Conservation (phyloP, 2,888 invertebrate genomes). For the Rhopalosiphum nymphaeae region DNA sequence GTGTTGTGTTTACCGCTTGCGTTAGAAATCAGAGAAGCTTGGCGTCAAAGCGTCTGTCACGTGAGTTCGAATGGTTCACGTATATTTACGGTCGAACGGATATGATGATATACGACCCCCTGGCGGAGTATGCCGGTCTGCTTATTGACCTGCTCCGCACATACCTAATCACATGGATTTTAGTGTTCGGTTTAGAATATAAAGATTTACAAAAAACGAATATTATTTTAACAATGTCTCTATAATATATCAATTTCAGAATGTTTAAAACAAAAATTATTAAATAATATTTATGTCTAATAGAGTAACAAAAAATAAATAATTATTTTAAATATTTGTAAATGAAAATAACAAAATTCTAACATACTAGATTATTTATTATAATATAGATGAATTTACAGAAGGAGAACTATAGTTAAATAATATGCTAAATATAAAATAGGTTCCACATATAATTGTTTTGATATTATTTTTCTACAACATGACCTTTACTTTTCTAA, state of each 20-base stretch:
- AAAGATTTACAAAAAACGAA: not conserved
- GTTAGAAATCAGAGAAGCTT: constrained; percentile 5
- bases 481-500: not conserved
- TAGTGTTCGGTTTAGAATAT: not conserved
- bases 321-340: not conserved
- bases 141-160: not conserved
- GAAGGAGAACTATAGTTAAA: not conserved
- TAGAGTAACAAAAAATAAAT: not conserved
- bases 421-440: not conserved
- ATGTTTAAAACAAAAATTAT: not conserved
- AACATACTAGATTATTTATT: not conserved
- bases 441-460: not conserved
- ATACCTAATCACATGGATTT: not conserved
- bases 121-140: too few relatives aligned
- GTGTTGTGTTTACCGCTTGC: not conserved
- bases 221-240: not conserved
- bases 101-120: constrained; percentile 14
- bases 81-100: constrained; percentile 5
- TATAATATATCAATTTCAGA: not conserved
- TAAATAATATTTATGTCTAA: not conserved
- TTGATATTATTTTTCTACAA: not conserved
- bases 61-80: not conserved
- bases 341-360: not conserved
- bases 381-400: not conserved
- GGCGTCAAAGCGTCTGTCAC: not conserved